These are phyloP conservation scores for Pristiophorus japonicus DNA, from an alignment of 2,113 vertebrate genomes.

Conservation along the genomic window DNA sequence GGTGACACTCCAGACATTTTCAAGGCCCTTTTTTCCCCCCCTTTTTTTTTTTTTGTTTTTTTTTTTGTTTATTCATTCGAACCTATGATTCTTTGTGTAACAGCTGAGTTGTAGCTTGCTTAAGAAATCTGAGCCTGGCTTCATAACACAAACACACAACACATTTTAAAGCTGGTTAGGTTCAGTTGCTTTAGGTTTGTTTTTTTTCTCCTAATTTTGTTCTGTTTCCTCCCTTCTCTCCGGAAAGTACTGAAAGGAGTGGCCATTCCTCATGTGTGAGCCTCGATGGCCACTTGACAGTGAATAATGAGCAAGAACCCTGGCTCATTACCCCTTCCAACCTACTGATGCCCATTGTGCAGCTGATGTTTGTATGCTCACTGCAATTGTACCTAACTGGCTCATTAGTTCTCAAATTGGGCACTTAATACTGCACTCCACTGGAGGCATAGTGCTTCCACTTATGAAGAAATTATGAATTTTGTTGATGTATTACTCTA, in stretches of 20 bases:
- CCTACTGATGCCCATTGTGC: background rate
- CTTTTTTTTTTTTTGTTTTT: no score
- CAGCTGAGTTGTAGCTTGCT: background rate
- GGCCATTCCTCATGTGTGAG: background rate
- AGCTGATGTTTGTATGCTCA: background rate
- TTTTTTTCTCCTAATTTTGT: background rate
- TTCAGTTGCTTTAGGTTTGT: background rate
- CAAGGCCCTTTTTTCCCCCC: no score
- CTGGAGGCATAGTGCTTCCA: background rate
- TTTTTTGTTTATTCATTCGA: background rate
- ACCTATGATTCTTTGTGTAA: background rate
- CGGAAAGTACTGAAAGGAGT: background rate
- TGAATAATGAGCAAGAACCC: background rate
- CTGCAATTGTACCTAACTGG: background rate
- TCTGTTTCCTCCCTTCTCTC: background rate
- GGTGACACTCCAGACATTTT: no score
- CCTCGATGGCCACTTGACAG: background rate
- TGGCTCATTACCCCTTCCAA: background rate
- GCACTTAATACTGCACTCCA: background rate
- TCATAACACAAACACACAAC: background rate
- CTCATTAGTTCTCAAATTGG: background rate
- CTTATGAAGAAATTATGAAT: background rate
- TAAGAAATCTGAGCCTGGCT: background rate
- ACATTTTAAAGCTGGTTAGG: background rate
- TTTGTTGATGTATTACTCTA: background rate